Evolutionary conservation across 2,113 vertebrate species (phyloP).

Genomic region (Tichodroma muraria): DNA sequence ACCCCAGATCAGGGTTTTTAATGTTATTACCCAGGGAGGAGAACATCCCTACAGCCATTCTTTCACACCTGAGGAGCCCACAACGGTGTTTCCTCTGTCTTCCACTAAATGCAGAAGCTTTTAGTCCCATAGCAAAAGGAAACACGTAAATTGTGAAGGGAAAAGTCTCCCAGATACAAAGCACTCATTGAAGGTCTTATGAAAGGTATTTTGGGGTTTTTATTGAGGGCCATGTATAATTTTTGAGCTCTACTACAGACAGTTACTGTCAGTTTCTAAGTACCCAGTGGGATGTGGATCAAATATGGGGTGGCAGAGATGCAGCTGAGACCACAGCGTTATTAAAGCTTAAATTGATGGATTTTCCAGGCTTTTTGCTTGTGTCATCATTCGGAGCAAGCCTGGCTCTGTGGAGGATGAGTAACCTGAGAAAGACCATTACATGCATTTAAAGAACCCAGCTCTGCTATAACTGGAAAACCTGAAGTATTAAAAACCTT

Average conservation of each 20-base stretch:
- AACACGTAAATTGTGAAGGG: neutral
- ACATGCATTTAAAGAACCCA: neutral
- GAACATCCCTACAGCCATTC: neutral
- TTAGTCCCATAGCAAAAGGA: neutral
- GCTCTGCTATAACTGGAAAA: neutral
- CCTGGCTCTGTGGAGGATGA: neutral
- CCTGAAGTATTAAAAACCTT: neutral
- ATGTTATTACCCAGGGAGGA: neutral
- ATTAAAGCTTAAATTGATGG: neutral
- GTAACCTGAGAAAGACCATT: neutral
- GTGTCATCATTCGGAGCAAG: neutral
- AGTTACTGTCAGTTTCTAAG: neutral
- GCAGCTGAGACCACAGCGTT: neutral
- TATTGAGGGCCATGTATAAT: neutral
- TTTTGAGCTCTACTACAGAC: neutral
- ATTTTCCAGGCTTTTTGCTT: neutral
- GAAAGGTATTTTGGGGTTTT: fast-evolving
- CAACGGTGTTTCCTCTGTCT: neutral
- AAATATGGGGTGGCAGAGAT: neutral
- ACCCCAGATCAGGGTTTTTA: neutral
- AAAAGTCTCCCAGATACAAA: neutral
- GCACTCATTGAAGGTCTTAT: neutral
- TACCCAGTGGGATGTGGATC: neutral
- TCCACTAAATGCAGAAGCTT: neutral
- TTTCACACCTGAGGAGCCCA: neutral